Base-by-base conservation (phyloP, 2,888 invertebrate genomes). In the Sphecodes monilicornis region DNA sequence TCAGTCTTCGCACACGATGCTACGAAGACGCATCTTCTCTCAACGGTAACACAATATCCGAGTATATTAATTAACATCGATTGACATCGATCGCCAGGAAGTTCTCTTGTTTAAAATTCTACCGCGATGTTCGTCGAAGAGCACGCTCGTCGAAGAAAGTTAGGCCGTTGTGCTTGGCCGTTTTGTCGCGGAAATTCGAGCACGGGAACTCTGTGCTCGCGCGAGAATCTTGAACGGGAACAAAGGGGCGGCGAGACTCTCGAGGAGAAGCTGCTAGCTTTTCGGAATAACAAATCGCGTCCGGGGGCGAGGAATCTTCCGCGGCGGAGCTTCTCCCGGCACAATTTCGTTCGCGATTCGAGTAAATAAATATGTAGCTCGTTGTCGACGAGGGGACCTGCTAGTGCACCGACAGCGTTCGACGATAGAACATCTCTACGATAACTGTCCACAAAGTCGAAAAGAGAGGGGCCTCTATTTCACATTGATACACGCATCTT, bases 201-300 rank as follows among this genome's bases (percentile, higher is more conserved):
- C 68, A 64, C 64, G 18, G 22, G 32, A 18, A 18, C 57, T 16
- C 50, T 2, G 50, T 50, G 32, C 18, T 32, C 64, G 64, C 57
- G 57, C 64, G 64, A 32, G 32, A 0, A 64, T 64, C 64, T 64
- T 32, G 64, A 64, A 64, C 64, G 64, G 50, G 64, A 64, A 64
- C 64, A 64, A 64, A 64, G 32, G 29, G 32, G 29, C 64, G 26
- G 22, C 57, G 32, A 18, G 26, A 60, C 57, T 26, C 29, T 22
- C 64, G 64, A 32, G 64, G 18, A 64, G 64, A 10, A 32, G 32
- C 64, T 64, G 29, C 10, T 22, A 32, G 64, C 64, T 64, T 64
- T 64, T 18, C 64, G 64, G 64, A 64, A 64, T 64, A 64, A 64
- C 64, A 64, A 64, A 64, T 64, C 64, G 32, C 32, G 64, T 29